phyloP scores from a whole-genome alignment of 2,113 vertebrate genomes.

The Sminthopsis crassicaudata region DNA sequence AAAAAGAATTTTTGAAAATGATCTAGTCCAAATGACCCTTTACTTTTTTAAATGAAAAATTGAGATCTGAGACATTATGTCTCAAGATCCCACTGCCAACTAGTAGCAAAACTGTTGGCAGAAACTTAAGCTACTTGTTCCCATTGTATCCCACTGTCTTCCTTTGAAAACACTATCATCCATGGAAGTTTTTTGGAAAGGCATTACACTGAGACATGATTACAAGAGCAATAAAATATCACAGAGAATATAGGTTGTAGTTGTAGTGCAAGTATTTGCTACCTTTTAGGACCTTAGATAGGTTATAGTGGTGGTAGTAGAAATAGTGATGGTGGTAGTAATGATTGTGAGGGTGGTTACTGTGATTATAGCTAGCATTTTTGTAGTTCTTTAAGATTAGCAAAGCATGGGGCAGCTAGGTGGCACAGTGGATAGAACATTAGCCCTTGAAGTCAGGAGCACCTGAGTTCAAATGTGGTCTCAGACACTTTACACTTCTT shows the following conservation, averaged over 20 bases:
- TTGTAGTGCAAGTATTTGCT: neutral
- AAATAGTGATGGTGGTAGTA: too few species aligned
- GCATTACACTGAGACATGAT: neutral
- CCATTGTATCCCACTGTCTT: neutral
- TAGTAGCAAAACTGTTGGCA: neutral
- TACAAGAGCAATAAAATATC: neutral
- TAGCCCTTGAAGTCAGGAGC: too few species aligned
- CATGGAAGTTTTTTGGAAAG: neutral
- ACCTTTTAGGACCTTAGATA: neutral
- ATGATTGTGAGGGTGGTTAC: neutral
- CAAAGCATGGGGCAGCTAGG: neutral
- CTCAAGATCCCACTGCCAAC: neutral
- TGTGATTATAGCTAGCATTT: neutral
- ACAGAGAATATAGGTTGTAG: neutral
- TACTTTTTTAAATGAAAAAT: neutral
- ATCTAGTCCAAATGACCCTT: neutral
- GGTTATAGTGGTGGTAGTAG: neutral
- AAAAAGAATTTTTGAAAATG: neutral
- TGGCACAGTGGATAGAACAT: too few species aligned
- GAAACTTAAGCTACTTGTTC: neutral
- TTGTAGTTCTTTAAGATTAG: neutral
- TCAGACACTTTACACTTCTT: too few species aligned
- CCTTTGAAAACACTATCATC: neutral
- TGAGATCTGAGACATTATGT: neutral
- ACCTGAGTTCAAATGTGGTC: too few species aligned